Base-by-base conservation (phyloP, 64 coral and sea anemone genomes). In the Montipora capricornis region DNA sequence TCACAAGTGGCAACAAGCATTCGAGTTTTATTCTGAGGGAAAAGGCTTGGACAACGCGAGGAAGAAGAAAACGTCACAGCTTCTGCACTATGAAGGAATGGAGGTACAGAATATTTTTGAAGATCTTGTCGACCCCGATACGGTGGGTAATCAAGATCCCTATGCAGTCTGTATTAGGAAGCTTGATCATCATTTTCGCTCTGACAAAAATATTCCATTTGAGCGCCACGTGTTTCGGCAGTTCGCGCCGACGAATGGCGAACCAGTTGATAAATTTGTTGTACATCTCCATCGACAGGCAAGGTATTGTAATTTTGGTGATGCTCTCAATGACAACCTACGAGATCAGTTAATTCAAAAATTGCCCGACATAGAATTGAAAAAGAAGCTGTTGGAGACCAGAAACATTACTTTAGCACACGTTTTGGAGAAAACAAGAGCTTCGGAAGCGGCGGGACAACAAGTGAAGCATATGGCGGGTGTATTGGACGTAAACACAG, bases 341-440 rank as follows among this genome's bases (percentile, higher is more conserved):
- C 74, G 55, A 48, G 84, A 88, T 58, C 83, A 93, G 73, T 85
- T 93, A 14, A 88, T 70, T 19, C 76, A 93, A 87, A 84, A 80
- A 79, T 0, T 93, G 7, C 17, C 29, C 76, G 47, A 88, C 17
- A 57, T 92, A 24, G 83, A 88, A 45, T 49, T 93, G 82, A 87
- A 94, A 58, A 94, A 82, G 71, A 37, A 96, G 53, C 53, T 57
- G 53, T 57, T 57, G 53, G 53, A 8, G 10, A 57, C 3, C 53
- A 57, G 81, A 61, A 96, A 96, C 79, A 89, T 92, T 45, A 95
- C 77, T 49, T 86, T 92, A 14, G 70, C 82, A 52, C 80, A 74
- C 60, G 89, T 89, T 80, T 75, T 87, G 14, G 94, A 91, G n/a
- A 95, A 87, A 87, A 81, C 94, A 19, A 58, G 89, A 73, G 94